Conservation (phyloP, 2,797 vertebrate genomes). For the Gila robusta region DNA sequence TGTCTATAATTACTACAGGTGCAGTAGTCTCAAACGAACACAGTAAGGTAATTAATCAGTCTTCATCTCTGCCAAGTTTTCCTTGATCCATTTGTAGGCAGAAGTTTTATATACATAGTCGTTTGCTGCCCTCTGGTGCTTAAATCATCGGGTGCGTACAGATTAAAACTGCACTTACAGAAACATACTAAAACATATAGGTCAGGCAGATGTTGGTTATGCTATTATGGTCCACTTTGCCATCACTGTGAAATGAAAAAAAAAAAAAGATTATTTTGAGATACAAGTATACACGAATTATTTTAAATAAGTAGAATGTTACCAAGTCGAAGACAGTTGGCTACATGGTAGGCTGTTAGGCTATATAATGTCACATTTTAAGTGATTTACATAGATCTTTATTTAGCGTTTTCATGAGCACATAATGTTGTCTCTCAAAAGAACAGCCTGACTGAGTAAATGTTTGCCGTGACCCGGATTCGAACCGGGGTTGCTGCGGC, state of each 20-base stretch:
- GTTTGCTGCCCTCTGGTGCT: conserved; percentile 46
- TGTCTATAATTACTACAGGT: not conserved
- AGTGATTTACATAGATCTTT: not conserved
- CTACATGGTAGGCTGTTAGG: not conserved
- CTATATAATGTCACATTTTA: not conserved
- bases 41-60: not conserved
- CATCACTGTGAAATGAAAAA: not conserved
- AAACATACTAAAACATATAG: not conserved
- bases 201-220: not conserved
- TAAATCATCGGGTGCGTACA: not conserved
- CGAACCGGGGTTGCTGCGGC: not conserved
- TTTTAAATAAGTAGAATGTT: not conserved
- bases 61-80: not conserved
- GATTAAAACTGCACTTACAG: not conserved
- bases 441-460: fast-evolving
- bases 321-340: not conserved
- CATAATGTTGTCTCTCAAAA: not conserved
- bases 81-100: not conserved
- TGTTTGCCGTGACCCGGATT: conserved; percentile 59
- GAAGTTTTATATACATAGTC: not conserved
- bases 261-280: not conserved
- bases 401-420: not conserved
- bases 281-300: not conserved
- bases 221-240: not conserved
- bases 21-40: not conserved